These are phyloP conservation scores for Heteronetta atricapilla DNA, from an alignment of 2,113 vertebrate genomes.

Conservation along the genomic window DNA sequence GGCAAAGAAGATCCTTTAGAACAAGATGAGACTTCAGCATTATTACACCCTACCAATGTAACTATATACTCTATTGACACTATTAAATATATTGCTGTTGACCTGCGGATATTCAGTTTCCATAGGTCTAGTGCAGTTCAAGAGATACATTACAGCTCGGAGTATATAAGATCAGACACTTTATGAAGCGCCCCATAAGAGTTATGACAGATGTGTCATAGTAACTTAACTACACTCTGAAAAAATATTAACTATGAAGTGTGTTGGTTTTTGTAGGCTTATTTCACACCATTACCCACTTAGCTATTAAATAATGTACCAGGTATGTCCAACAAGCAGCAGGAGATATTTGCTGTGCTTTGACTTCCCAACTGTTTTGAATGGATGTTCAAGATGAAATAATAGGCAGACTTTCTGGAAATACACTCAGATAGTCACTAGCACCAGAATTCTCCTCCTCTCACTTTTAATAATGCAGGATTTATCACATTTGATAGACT, in stretches of 20 bases:
- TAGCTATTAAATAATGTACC: conserved; percentile 32
- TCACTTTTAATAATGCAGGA: background rate
- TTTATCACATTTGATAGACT: background rate
- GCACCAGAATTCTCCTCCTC: background rate
- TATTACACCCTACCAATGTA: background rate
- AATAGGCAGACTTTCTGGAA: background rate
- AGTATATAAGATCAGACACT: conserved; percentile 30
- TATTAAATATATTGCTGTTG: conserved; percentile 37
- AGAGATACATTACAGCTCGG: conserved; percentile 42
- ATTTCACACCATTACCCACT: conserved; percentile 68
- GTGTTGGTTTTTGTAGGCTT: conserved; percentile 59
- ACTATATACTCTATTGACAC: conserved; percentile 13
- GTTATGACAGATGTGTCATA: conserved; percentile 70
- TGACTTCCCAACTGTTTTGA: conserved; percentile 31
- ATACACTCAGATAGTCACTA: background rate
- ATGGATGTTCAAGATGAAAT: conserved; percentile 31
- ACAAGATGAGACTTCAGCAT: background rate
- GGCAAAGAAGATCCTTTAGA: conserved; percentile 16
- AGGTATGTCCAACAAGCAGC: background rate
- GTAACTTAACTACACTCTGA: conserved; percentile 36
- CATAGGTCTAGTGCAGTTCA: conserved; percentile 15
- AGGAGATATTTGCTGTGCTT: conserved; percentile 47
- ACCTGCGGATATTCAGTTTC: conserved; percentile 51
- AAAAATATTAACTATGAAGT: conserved; percentile 62
- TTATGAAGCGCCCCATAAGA: conserved; percentile 45